These are phyloP conservation scores for Podocnemis expansa DNA, from an alignment of 2,113 vertebrate species.

Conservation along the genomic window DNA sequence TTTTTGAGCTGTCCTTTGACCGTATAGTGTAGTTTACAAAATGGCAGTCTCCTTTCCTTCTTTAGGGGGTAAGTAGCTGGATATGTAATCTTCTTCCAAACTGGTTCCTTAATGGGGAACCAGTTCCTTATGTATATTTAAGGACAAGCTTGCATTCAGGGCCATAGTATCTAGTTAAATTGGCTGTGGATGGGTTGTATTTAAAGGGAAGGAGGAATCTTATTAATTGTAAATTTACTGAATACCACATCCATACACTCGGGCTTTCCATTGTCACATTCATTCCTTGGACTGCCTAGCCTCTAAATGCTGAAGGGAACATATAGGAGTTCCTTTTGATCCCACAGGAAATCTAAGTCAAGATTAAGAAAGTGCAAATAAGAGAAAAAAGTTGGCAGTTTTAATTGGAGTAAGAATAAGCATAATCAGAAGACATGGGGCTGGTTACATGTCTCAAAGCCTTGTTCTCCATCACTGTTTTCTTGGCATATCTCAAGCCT, in stretches of 20 bases:
- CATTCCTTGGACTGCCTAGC: not conserved
- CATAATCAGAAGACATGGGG: not conserved
- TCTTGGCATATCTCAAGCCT: not conserved
- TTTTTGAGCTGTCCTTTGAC: too few species aligned
- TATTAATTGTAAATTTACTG: not conserved
- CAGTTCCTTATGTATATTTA: not conserved
- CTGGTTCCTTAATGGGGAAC: not conserved
- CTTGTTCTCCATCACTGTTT: not conserved
- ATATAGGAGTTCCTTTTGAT: not conserved
- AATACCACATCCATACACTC: not conserved
- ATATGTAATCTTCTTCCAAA: not conserved
- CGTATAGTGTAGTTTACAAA: not conserved
- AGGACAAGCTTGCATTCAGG: not conserved
- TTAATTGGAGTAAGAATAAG: not conserved
- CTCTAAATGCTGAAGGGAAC: rapidly evolving
- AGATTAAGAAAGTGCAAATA: not conserved
- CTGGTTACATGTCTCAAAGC: not conserved
- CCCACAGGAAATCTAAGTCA: too few species aligned
- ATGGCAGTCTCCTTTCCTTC: not conserved
- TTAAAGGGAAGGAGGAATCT: not conserved
- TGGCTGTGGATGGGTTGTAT: too few species aligned
- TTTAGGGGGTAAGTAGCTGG: not conserved
- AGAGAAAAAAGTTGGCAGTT: not conserved
- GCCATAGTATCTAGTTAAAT: not conserved
- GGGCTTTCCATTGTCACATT: not conserved